Percentiles rank a stretch among this genome's conserved stretches.
Evolutionary conservation across 2,797 vertebrate species (phyloP).

Genomic region (Micropoecilia bifurca): DNA sequence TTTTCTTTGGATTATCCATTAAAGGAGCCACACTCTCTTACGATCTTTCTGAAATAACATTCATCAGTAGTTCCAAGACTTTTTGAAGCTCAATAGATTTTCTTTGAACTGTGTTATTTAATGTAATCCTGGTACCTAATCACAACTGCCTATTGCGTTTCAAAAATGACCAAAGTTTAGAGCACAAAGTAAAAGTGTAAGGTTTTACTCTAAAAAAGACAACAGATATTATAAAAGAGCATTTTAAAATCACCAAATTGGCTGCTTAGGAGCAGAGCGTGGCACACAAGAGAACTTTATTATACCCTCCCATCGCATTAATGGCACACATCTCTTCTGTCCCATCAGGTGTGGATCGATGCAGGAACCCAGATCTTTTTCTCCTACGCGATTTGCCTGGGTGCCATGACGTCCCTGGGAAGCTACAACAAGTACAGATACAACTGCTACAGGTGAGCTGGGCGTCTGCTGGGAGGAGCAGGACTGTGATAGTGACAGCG

Average conservation of each 20-base stretch:
- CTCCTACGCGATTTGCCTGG: constrained; percentile 98
- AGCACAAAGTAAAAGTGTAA: background rate
- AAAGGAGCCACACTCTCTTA: background rate
- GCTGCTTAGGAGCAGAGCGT: background rate
- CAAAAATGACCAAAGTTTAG: background rate
- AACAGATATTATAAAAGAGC: background rate
- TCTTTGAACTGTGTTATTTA: background rate
- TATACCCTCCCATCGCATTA: background rate
- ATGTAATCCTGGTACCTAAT: background rate
- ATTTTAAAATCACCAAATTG: background rate
- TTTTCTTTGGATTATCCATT: background rate
- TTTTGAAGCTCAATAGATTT: background rate
- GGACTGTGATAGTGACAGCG: constrained; percentile 69
- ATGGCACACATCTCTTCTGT: background rate
- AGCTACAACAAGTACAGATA: constrained; percentile 99
- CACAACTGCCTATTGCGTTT: background rate
- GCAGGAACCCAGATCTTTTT: constrained; percentile 99
- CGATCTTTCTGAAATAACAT: background rate
- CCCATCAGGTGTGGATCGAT: constrained; percentile 94
- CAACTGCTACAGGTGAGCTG: constrained; percentile 97
- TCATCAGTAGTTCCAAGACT: background rate
- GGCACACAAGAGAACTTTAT: background rate
- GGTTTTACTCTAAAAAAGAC: background rate
- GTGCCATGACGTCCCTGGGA: constrained; percentile 98
- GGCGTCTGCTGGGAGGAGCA: constrained; percentile 60